A percentile compares a stretch with the other conserved stretches of the same genome.
These are phyloP conservation scores for Leucoptera coffeella DNA, from an alignment of 2,888 invertebrate genomes.

Conservation along the genomic window DNA sequence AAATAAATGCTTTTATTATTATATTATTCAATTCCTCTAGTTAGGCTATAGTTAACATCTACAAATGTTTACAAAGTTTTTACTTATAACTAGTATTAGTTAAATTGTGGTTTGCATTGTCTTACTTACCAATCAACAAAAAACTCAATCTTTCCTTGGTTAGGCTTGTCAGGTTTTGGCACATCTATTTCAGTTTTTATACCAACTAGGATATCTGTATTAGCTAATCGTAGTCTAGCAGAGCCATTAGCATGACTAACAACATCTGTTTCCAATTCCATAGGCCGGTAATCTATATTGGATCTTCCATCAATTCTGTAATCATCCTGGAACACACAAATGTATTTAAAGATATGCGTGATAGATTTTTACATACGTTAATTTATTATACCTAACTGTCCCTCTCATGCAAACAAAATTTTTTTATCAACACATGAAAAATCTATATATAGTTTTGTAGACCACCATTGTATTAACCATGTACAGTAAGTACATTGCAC, in stretches of 20 bases:
- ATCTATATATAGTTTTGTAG: not conserved
- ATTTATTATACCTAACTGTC: not conserved
- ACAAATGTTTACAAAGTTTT: no score
- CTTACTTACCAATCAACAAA: slow-evolving; percentile 92
- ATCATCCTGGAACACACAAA: slow-evolving; percentile 60
- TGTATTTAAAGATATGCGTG: not conserved
- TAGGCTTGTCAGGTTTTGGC: slow-evolving; percentile 66
- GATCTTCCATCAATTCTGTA: slow-evolving; percentile 80
- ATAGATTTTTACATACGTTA: not conserved
- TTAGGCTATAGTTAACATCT: no score
- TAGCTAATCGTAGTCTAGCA: slow-evolving; percentile 75
- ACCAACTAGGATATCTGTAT: slow-evolving; percentile 90
- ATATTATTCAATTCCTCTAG: no score
- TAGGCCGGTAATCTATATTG: slow-evolving; percentile 73
- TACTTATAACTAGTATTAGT: no score
- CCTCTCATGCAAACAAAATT: not conserved
- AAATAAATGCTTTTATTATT: no score
- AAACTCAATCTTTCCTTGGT: slow-evolving; percentile 86
- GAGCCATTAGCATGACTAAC: slow-evolving; percentile 85
- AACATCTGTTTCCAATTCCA: slow-evolving; percentile 81
- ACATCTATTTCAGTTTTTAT: slow-evolving; percentile 85
- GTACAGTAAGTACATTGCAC: no score
- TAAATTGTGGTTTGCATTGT: no score
- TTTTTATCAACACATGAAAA: not conserved
- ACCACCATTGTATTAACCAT: no score